Evolutionary conservation across 2,888 invertebrate species (phyloP).

Genomic region (Laothoe populi): DNA sequence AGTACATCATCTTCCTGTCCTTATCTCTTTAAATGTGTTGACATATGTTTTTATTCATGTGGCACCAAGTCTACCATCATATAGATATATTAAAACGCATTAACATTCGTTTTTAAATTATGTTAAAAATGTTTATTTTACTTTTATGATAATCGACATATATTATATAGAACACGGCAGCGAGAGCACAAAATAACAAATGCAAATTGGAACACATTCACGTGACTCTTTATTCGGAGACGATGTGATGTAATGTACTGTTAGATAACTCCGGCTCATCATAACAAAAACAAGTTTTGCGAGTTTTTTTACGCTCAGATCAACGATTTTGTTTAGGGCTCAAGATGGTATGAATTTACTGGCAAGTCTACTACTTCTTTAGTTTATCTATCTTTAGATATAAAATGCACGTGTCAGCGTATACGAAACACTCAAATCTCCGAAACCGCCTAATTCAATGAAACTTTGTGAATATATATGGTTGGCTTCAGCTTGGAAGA

Average conservation of each 20-base stretch:
- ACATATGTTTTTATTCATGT: no score
- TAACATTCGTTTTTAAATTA: neutral
- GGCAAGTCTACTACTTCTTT: no score
- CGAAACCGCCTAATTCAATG: no score
- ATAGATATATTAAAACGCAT: no score
- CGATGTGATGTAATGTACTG: constrained; percentile 12
- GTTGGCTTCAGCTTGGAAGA: no score
- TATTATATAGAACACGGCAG: neutral
- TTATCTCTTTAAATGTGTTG: neutral
- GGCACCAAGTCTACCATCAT: no score
- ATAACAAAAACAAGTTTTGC: constrained; percentile 7
- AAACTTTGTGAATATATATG: no score
- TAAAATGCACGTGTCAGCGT: no score
- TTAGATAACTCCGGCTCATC: constrained; percentile 9
- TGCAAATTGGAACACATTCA: constrained; percentile 6
- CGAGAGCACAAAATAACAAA: neutral
- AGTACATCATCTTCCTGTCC: constrained; percentile 6
- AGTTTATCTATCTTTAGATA: no score
- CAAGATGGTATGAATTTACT: no score
- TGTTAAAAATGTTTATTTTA: neutral
- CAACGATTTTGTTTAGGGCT: neutral
- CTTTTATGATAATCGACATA: neutral
- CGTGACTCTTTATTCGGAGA: constrained; percentile 8
- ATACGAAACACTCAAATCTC: no score
- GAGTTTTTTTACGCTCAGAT: neutral